Conservation (phyloP, 2,888 invertebrate species). For the Melieria crassipennis region DNA sequence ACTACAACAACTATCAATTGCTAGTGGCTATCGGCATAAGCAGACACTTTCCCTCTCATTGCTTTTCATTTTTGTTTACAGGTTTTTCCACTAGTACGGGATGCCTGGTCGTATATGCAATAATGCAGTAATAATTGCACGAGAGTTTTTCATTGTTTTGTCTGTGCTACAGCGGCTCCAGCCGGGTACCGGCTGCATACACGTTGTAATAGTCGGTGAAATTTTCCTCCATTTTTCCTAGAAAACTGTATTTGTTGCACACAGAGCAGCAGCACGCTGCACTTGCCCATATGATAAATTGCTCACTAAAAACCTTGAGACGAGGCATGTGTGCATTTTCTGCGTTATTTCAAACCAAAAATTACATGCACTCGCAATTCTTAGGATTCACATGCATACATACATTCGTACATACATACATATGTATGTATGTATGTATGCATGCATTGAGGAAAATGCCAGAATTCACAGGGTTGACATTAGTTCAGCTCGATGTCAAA, state of each 20-base stretch:
- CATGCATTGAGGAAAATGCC: background rate
- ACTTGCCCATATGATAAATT: too few relatives aligned
- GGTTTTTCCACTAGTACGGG: constrained; percentile 28
- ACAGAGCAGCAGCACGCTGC: too few relatives aligned
- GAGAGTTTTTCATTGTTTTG: constrained; percentile 35
- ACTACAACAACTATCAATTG: constrained; percentile 6
- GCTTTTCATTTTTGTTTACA: constrained; percentile 56
- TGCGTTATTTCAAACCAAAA: constrained; percentile 14
- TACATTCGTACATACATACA: constrained; percentile 40
- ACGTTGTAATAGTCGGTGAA: constrained; percentile 44
- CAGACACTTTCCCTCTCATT: constrained; percentile 61
- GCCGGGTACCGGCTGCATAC: constrained; percentile 40
- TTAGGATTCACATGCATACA: constrained; percentile 40
- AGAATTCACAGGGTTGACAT: too few relatives aligned
- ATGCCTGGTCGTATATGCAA: constrained; percentile 40
- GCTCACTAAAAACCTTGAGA: too few relatives aligned
- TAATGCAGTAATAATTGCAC: constrained; percentile 61
- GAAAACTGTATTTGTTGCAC: constrained; percentile 18
- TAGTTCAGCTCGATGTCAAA: too few relatives aligned
- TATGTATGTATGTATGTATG: background rate
- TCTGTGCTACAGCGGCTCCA: constrained; percentile 21
- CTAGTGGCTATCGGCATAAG: background rate
- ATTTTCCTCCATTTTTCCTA: constrained; percentile 50
- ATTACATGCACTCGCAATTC: constrained; percentile 17
- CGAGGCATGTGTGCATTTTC: too few relatives aligned